Evolutionary conservation across 2,888 invertebrate genomes (phyloP).

Genomic region (Torymus tubicola): DNA sequence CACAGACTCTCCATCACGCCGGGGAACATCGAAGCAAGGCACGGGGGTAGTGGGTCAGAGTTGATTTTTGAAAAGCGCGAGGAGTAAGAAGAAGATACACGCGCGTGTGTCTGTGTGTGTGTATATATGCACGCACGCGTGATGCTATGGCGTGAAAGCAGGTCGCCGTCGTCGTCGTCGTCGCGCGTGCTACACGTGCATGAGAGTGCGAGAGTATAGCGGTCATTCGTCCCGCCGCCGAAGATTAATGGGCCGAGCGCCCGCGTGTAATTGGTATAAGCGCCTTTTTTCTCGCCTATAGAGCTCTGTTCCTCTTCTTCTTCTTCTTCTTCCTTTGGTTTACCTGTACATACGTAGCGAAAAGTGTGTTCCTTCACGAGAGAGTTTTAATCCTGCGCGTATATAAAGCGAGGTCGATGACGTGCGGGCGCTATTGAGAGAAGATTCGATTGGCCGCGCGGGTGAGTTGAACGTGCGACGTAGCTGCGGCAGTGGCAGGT

Average conservation of each 20-base stretch:
- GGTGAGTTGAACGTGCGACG: slow-evolving; percentile 11
- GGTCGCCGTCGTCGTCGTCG: slow-evolving; percentile 37
- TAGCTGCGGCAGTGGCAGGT: slow-evolving; percentile 58
- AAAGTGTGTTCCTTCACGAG: no score
- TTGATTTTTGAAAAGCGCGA: slow-evolving; percentile 64
- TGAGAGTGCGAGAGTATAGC: slow-evolving; percentile 7
- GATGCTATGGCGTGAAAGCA: slow-evolving; percentile 48
- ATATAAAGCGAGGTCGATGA: slow-evolving; percentile 23
- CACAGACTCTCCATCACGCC: not conserved
- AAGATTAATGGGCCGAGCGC: slow-evolving; percentile 40
- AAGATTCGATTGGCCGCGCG: slow-evolving; percentile 16
- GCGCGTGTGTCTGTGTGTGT: slow-evolving; percentile 8
- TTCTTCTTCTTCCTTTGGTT: not conserved
- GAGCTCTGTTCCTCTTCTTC: not conserved
- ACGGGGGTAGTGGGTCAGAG: slow-evolving; percentile 73
- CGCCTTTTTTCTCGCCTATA: not conserved
- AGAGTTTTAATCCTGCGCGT: not conserved
- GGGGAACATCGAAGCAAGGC: slow-evolving; percentile 65
- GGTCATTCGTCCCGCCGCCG: not conserved
- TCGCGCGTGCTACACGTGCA: not conserved
- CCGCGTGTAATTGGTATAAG: slow-evolving; percentile 28
- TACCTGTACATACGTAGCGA: no score
- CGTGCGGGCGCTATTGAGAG: slow-evolving; percentile 21
- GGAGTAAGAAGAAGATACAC: slow-evolving; percentile 46
- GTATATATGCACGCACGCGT: not conserved